Evolutionary conservation across 2,888 invertebrate genomes (phyloP).

Genomic region (Eueremaeus valkanovi): DNA sequence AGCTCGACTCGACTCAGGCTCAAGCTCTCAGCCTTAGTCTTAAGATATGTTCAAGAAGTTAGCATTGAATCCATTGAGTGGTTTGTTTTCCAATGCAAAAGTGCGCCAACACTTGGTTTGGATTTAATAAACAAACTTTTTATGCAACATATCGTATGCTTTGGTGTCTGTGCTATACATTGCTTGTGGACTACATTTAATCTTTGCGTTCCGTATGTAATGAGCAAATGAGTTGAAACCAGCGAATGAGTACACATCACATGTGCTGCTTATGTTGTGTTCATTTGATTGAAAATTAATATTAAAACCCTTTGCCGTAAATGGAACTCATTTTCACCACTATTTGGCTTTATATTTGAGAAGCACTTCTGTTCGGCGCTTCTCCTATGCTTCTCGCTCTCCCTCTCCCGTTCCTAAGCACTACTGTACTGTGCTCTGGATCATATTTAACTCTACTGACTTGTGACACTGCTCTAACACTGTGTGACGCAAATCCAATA

Average conservation of each 20-base stretch:
- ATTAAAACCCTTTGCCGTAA: slow-evolving; percentile 3
- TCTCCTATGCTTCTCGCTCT: too few relatives aligned
- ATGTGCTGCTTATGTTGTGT: slow-evolving; percentile 18
- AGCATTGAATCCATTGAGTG: neutral
- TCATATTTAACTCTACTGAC: neutral
- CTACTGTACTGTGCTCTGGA: too few relatives aligned
- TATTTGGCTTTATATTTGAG: neutral
- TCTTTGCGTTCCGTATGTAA: neutral
- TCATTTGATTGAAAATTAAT: too few relatives aligned
- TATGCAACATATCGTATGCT: neutral
- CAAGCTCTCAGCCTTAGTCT: neutral
- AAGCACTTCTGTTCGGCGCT: neutral
- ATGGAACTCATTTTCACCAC: slow-evolving; percentile 20
- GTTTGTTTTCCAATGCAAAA: too few relatives aligned
- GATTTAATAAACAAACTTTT: neutral
- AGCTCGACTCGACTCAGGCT: neutral
- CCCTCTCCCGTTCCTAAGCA: too few relatives aligned
- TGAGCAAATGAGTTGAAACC: neutral
- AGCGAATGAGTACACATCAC: neutral
- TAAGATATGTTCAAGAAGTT: neutral
- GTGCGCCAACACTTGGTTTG: too few relatives aligned
- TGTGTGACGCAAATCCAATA: slow-evolving; percentile 14
- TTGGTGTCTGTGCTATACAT: slow-evolving; percentile 8
- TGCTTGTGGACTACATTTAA: slow-evolving; percentile 16
- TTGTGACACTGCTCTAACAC: neutral